Percentiles rank a stretch among this genome's conserved stretches.
Conservation (phyloP, 2,797 vertebrate species). For the Ptychadena robeensis region DNA sequence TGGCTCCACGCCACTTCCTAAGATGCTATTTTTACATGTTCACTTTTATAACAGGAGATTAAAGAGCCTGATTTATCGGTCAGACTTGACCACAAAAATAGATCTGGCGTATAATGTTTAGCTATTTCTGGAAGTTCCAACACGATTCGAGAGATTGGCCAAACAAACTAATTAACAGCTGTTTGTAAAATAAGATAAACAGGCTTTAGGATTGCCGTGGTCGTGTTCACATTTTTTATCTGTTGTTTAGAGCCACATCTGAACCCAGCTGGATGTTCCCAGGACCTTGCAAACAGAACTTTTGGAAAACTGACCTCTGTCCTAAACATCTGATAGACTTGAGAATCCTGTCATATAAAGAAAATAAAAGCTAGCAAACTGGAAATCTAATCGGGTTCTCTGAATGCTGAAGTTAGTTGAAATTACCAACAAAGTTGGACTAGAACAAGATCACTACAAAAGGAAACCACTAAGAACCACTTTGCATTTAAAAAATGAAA, state of each 20-base stretch:
- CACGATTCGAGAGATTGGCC: background rate
- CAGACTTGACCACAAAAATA: constrained; percentile 27
- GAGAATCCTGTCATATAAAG: background rate
- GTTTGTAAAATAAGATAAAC: constrained; percentile 26
- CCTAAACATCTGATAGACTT: constrained; percentile 30
- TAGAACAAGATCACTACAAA: no score
- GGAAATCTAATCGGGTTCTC: background rate
- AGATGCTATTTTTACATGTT: constrained; percentile 34
- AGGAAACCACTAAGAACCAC: no score
- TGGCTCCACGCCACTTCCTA: constrained; percentile 29
- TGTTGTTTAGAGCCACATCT: constrained; percentile 6
- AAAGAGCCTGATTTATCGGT: constrained; percentile 25
- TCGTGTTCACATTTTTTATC: constrained; percentile 2
- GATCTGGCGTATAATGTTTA: constrained; percentile 6
- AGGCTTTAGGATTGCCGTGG: background rate
- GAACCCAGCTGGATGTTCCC: constrained; percentile 29
- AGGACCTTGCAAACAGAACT: constrained; percentile 45
- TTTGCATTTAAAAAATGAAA: no score
- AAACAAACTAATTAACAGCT: constrained; percentile 41
- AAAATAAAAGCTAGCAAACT: constrained; percentile 20
- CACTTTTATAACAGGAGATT: constrained; percentile 46
- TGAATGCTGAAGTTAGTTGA: background rate
- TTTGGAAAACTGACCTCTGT: constrained; percentile 25
- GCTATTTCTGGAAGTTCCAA: constrained; percentile 32
- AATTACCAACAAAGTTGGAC: no score